Base-by-base conservation (phyloP, 2,888 invertebrate species). In the Coelopa pilipes region DNA sequence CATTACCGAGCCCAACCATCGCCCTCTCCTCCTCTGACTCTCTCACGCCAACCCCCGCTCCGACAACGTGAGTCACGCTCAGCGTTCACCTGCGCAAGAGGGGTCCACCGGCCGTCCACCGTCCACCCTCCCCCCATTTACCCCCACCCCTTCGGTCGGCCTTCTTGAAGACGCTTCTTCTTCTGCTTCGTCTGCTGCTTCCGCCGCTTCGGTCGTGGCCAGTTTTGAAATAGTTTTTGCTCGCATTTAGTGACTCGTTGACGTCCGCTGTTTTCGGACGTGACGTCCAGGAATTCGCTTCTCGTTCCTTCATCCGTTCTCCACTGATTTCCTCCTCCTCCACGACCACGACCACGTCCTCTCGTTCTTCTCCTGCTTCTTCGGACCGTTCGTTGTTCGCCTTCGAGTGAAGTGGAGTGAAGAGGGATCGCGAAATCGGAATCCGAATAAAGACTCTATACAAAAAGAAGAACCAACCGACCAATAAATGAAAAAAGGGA, bases 241-340 rank as follows among this genome's bases (percentile, higher is more conserved):
- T 62, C 45, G 49, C 50, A 49, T 71, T 71, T 65, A 71, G 71
- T 71, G 24, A 63, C 65, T 53, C 71, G 55, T 65, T 55, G 71
- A 34, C 71, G 46, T 65, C 55, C 63, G 45, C 65, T 63, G 63
- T 71, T 71, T 71, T 71, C 71, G 63, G 71, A 71, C 65, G 71
- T 71, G 7, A 34, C 34, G 34, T 46, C 50, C 34, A 62, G 45
- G 50, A 60, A 19, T 62, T 45, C 13, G 57, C 21, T 59, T 24
- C 57, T 59, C 57, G 13, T 59, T 24, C 19, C 19, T 59, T 59
- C 34, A 34, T 34, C 34, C 34, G 34, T 34, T 34, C 34, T 34
- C 34, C 7, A 2, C 34, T 34, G 34, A 34, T 34, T 34, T 53
- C 53, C 10, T 53, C 53, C 15, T 53, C 3, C 53, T 15, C 13